Base-by-base conservation (phyloP, 2,888 invertebrate genomes). In the Dryadula phaetusa region DNA sequence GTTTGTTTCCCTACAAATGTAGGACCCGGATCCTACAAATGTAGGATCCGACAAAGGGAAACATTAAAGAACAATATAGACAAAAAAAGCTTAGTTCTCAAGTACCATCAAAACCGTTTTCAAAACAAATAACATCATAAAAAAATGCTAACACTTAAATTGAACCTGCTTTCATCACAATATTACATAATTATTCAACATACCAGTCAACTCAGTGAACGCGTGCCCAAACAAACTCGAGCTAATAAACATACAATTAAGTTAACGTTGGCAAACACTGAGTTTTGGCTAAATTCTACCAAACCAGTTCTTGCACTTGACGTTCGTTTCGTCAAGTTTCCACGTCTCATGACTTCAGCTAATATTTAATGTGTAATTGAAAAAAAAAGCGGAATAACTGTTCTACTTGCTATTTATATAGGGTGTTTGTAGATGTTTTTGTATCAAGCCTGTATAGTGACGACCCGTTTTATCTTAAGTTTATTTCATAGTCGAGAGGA, bases 361-460 rank as follows among this genome's bases (percentile, higher is more conserved):
- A 75, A 74, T 72, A 71, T 75, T 75, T 74, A 61, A 40, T 49
- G 8, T 69, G 72, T 72, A 70, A 73, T 74, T 62, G 67, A 73
- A 67, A 47, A n/a, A n/a, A n/a, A 62, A 25, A 18, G 53, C 10
- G 46, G 61, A 12, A 61, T 52, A 56, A 56, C 40, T 40, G 56
- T 56, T n/a, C 16, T 56, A 56, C 56, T 40, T 10, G 22, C 10
- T 22, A 40, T 56, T 40, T 20, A 40, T 56, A 56, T 54, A 54
- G 37, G 20, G 37, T n/a, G n/a, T n/a, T n/a, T n/a, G n/a, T n/a
- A n/a, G n/a, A n/a, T n/a, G n/a, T n/a, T n/a, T n/a, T n/a, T n/a
- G n/a, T n/a, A n/a, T n/a, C n/a, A n/a, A n/a, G n/a, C n/a, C n/a
- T n/a, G n/a, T n/a, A n/a, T n/a, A n/a, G n/a, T n/a, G n/a, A n/a